phyloP scores from a whole-genome alignment of 2,797 vertebrate genomes.

The Streptopelia turtur region DNA sequence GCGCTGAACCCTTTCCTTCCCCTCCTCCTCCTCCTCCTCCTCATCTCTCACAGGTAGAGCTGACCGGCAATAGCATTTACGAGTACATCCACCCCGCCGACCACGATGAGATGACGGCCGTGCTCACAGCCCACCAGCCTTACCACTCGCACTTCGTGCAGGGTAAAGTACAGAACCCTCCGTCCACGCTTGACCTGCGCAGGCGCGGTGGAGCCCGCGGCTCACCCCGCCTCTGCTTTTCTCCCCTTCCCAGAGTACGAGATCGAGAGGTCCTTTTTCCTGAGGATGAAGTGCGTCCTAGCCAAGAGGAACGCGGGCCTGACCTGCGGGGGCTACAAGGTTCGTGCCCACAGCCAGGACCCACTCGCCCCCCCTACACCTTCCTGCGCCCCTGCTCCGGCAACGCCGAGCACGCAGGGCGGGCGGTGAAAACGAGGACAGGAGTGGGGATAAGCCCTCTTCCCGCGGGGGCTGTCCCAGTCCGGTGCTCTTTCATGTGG shows the following conservation, averaged over 20 bases:
- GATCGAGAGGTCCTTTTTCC: slow-evolving; percentile 95
- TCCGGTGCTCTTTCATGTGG: not conserved
- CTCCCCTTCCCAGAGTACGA: slow-evolving; percentile 86
- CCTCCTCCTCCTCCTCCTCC: not conserved
- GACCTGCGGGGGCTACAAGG: slow-evolving; percentile 98
- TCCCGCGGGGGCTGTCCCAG: not conserved
- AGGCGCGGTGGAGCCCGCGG: not conserved
- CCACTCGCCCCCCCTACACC: fast-evolving
- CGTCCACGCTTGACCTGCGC: not conserved
- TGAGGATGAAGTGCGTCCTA: slow-evolving; percentile 97
- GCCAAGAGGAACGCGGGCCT: slow-evolving; percentile 96
- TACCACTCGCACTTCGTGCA: slow-evolving; percentile 97
- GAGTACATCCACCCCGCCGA: slow-evolving; percentile 98
- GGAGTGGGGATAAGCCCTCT: not conserved
- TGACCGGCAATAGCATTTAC: slow-evolving; percentile 98
- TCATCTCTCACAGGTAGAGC: slow-evolving; percentile 89
- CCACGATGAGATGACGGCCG: slow-evolving; percentile 96
- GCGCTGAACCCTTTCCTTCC: not conserved
- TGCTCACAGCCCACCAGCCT: slow-evolving; percentile 95
- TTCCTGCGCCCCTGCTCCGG: not conserved
- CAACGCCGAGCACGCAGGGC: not conserved
- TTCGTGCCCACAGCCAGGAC: slow-evolving; percentile 49
- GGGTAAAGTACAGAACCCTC: slow-evolving; percentile 77
- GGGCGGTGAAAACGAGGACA: not conserved
- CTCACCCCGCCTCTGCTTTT: not conserved